Percentiles rank a stretch among this genome's conserved stretches.
These are phyloP conservation scores for Ophion costatus DNA, from an alignment of 2,888 invertebrate species.

Conservation along the genomic window DNA sequence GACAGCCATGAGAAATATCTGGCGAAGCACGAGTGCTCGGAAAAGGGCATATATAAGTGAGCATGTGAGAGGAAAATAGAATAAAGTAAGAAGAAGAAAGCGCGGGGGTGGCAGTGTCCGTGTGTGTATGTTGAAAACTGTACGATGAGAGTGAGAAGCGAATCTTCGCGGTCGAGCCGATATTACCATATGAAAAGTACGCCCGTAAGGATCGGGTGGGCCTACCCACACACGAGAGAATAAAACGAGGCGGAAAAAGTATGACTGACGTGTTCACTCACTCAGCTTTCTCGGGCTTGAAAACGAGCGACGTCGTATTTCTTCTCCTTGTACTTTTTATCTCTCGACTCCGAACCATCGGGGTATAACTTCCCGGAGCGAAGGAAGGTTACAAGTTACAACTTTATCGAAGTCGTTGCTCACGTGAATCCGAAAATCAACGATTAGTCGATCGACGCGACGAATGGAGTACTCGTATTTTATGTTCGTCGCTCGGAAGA, in stretches of 20 bases:
- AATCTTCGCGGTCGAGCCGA: slow-evolving; percentile 54
- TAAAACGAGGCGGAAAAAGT: slow-evolving; percentile 45
- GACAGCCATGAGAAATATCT: slow-evolving; percentile 54
- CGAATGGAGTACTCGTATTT: too few relatives aligned
- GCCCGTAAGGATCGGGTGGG: slow-evolving; percentile 16
- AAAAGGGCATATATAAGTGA: slow-evolving; percentile 45
- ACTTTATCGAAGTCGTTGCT: slow-evolving; percentile 7
- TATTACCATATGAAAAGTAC: slow-evolving; percentile 59
- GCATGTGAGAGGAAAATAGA: slow-evolving; percentile 47
- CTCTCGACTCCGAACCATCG: slow-evolving; percentile 26
- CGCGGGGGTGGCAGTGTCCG: slow-evolving; percentile 19
- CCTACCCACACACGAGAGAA: neutral
- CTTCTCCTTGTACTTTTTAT: slow-evolving; percentile 42
- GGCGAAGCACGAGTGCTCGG: slow-evolving; percentile 18
- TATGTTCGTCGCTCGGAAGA: too few relatives aligned
- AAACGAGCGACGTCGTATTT: slow-evolving; percentile 46
- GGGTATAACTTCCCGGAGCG: slow-evolving; percentile 13
- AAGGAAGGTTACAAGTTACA: neutral
- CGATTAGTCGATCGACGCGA: neutral
- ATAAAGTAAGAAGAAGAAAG: slow-evolving; percentile 8
- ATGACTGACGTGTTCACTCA: slow-evolving; percentile 54
- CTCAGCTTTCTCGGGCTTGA: slow-evolving; percentile 40
- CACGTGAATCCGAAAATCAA: slow-evolving; percentile 1
- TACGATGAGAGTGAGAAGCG: neutral
- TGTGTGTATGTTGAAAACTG: slow-evolving; percentile 5